These are phyloP conservation scores for Drosophila pseudoobscura DNA, from an alignment of 1,140 invertebrate species.

Conservation along the genomic window DNA sequence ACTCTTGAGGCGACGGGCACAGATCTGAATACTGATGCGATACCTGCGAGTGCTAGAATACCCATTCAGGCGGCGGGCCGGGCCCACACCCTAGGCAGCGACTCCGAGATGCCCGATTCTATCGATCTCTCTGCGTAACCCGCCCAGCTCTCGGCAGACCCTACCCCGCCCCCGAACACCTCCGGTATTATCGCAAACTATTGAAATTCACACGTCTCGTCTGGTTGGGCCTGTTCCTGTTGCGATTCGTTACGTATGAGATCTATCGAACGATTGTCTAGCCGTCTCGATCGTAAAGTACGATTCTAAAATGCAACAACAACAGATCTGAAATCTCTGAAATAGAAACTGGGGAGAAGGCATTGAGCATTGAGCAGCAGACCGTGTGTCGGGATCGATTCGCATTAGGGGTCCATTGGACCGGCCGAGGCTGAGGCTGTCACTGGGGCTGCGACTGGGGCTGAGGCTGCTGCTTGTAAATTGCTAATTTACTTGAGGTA, in stretches of 20 bases:
- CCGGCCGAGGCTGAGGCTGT: slow-evolving; percentile 45
- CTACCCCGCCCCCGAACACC: too few relatives aligned
- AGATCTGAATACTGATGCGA: slow-evolving; percentile 28
- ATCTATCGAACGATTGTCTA: slow-evolving; percentile 63
- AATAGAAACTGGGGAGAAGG: slow-evolving; percentile 35
- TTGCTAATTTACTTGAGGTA: slow-evolving; percentile 37
- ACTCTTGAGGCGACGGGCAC: slow-evolving; percentile 40
- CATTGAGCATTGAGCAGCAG: slow-evolving; percentile 32
- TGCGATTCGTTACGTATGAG: slow-evolving; percentile 38
- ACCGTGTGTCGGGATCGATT: slow-evolving; percentile 46
- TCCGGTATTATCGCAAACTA: slow-evolving; percentile 36
- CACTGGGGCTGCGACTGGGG: too few relatives aligned
- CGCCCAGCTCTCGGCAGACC: background rate
- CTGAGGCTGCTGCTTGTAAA: slow-evolving; percentile 19
- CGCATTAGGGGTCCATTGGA: slow-evolving; percentile 50
- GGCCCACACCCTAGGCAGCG: too few relatives aligned
- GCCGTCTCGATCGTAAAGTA: slow-evolving; percentile 62
- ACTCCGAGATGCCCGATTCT: slow-evolving; percentile 20
- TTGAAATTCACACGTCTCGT: slow-evolving; percentile 57
- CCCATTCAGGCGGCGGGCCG: slow-evolving; percentile 12
- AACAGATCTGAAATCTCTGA: slow-evolving; percentile 24
- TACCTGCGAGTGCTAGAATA: slow-evolving; percentile 12
- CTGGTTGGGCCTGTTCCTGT: slow-evolving; percentile 26
- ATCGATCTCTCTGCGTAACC: slow-evolving; percentile 8
- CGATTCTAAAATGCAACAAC: slow-evolving; percentile 28